Conservation (phyloP, 2,797 vertebrate genomes). For the Sebastes matsubarae region DNA sequence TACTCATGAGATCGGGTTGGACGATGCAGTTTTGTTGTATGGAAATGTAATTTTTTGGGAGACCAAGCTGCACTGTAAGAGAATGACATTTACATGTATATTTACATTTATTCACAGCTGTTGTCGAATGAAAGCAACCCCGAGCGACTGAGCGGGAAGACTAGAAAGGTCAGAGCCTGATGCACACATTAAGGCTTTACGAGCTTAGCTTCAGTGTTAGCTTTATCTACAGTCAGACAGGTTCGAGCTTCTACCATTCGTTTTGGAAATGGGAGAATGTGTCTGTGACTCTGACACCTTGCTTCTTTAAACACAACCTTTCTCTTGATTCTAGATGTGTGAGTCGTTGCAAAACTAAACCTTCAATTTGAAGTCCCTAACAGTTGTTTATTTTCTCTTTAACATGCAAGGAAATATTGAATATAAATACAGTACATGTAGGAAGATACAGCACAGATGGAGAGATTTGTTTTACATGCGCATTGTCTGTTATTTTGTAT, state of each 20-base stretch:
- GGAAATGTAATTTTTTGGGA: neutral
- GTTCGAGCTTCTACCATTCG: neutral
- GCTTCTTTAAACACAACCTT: neutral
- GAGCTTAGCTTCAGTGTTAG: constrained; percentile 38
- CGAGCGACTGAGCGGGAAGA: constrained; percentile 38
- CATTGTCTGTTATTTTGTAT: neutral
- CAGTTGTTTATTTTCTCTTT: neutral
- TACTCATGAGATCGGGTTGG: too few species aligned
- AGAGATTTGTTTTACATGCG: neutral
- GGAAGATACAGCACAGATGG: neutral
- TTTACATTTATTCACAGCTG: constrained; percentile 81
- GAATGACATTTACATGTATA: constrained; percentile 80
- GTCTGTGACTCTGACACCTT: neutral
- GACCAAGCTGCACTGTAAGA: constrained; percentile 24
- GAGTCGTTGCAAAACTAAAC: neutral
- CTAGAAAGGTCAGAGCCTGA: constrained; percentile 72
- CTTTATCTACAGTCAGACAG: neutral
- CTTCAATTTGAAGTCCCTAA: neutral
- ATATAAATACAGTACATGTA: neutral
- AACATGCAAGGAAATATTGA: neutral
- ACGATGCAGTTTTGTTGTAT: neutral
- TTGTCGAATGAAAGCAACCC: constrained; percentile 61
- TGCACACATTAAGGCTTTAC: constrained; percentile 43
- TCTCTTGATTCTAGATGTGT: neutral
- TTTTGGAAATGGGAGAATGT: neutral